phyloP scores from a whole-genome alignment of 2,797 vertebrate genomes.

The Chloroceryle inda region DNA sequence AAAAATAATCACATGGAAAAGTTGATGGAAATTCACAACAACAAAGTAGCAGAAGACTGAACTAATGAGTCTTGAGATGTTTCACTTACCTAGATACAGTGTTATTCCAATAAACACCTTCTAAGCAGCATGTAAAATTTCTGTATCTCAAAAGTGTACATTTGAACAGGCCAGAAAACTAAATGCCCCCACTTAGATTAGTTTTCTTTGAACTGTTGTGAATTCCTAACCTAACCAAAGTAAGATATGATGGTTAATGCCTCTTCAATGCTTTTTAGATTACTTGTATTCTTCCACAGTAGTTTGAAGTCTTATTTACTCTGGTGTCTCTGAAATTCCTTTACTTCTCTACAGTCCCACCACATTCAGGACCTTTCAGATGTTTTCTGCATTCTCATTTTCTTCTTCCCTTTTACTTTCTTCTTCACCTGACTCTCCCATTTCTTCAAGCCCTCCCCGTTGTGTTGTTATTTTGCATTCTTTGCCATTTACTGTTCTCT shows the following conservation, averaged over 20 bases:
- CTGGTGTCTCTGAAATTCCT: background rate
- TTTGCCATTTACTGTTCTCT: background rate
- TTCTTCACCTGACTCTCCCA: background rate
- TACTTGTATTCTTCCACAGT: background rate
- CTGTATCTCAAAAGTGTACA: rapidly evolving
- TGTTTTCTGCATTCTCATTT: constrained; percentile 8
- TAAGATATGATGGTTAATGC: background rate
- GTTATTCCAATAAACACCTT: background rate
- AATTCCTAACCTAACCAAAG: background rate
- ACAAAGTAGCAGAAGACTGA: background rate
- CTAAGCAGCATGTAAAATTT: background rate
- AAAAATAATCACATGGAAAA: background rate
- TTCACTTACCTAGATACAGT: background rate
- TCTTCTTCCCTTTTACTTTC: background rate
- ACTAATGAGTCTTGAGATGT: background rate
- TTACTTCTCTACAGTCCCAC: background rate
- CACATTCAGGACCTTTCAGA: background rate
- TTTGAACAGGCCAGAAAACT: background rate
- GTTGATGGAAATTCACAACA: background rate
- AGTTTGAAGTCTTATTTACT: background rate
- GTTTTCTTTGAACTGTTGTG: background rate
- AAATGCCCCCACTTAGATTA: background rate
- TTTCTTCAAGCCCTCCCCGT: background rate
- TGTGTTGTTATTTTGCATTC: background rate
- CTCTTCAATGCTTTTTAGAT: background rate